phyloP scores from a whole-genome alignment of 2,797 vertebrate species.

The Ataeniobius toweri region DNA sequence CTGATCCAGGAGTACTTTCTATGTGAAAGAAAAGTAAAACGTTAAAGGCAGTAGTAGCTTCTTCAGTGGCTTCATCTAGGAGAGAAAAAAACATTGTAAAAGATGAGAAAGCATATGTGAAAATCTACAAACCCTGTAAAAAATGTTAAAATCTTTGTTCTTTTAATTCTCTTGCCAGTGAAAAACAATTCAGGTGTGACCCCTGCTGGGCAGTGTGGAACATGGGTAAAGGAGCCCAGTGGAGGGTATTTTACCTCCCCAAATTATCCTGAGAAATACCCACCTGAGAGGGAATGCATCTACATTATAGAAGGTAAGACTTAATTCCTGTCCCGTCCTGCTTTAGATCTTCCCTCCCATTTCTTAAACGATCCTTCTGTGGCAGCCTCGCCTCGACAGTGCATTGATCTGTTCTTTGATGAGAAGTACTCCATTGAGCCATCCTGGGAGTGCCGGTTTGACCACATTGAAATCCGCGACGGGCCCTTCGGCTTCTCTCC shows the following conservation, averaged over 20 bases:
- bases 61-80: no score
- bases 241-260: constrained; percentile 96
- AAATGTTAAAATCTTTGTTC: background rate
- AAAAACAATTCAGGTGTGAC: constrained; percentile 91
- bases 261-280: constrained; percentile 97
- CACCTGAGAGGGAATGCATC: constrained; percentile 93
- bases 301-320: constrained; percentile 97
- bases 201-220: constrained; percentile 90
- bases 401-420: constrained; percentile 95
- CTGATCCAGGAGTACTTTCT: no score
- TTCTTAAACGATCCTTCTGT: constrained; percentile 31
- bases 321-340: background rate
- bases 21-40: no score
- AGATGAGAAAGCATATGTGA: no score
- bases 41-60: no score
- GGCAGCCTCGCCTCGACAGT: constrained; percentile 93
- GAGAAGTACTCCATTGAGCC: constrained; percentile 96
- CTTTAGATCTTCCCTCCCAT: background rate
- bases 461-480: constrained; percentile 97
- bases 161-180: constrained; percentile 72
- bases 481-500: constrained; percentile 97
- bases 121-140: no score
- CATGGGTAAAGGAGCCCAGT: constrained; percentile 91
- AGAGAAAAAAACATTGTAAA: no score
- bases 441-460: constrained; percentile 99